Conservation (phyloP, 2,888 invertebrate genomes). For the Melinopterus prodromus region DNA sequence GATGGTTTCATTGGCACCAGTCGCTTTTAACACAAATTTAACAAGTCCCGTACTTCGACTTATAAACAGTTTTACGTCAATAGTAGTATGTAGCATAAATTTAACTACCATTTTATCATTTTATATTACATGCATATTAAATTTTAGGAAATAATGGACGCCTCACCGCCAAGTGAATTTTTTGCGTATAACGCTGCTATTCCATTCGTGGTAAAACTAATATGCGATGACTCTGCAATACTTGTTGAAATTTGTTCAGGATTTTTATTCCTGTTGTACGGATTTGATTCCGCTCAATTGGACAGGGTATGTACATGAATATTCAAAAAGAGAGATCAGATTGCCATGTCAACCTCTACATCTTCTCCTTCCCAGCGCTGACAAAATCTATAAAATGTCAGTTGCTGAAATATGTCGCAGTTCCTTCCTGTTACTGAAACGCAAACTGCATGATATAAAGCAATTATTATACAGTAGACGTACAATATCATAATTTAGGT, state of each 20-base stretch:
- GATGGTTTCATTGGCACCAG: slow-evolving; percentile 56
- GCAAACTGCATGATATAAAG: too few relatives aligned
- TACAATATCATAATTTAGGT: too few relatives aligned
- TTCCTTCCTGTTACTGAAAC: too few relatives aligned
- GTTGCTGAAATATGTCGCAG: too few relatives aligned
- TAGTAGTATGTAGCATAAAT: background rate
- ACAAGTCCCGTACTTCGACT: background rate
- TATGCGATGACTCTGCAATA: slow-evolving; percentile 14
- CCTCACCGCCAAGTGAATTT: background rate
- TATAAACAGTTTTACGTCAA: background rate
- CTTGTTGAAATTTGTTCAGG: slow-evolving; percentile 20
- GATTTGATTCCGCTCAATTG: slow-evolving; percentile 7
- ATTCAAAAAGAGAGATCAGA: too few relatives aligned
- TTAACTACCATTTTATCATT: background rate
- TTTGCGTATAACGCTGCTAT: background rate
- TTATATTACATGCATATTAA: background rate
- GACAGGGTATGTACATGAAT: background rate
- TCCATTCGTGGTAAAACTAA: background rate
- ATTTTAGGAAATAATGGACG: background rate
- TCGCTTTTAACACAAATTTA: slow-evolving; percentile 45
- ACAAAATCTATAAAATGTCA: too few relatives aligned
- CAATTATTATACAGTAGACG: too few relatives aligned
- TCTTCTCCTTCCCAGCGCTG: too few relatives aligned
- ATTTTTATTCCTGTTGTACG: slow-evolving; percentile 8
- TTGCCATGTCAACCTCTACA: too few relatives aligned